Evolutionary conservation across 1,140 invertebrate species (phyloP), one percentile per base, ranked within the genome.

Genomic region (Drosophila subobscura): DNA sequence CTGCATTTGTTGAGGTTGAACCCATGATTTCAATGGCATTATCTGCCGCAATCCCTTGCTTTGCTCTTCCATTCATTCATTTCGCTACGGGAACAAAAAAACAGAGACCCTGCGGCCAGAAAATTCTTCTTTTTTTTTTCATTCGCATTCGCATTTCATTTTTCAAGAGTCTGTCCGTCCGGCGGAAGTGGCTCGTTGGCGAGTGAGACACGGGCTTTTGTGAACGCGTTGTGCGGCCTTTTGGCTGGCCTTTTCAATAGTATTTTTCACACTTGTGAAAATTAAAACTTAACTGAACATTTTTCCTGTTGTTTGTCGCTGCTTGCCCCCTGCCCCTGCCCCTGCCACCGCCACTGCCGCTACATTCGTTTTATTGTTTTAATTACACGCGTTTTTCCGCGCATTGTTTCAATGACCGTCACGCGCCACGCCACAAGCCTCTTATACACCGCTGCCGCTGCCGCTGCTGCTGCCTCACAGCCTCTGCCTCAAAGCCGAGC

Each of bases 221-320:
- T 37, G 4, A 57, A 33, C 33, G 29, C 29, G 8, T 10, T 52
- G 66, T 45, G 64, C 10, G 67, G 52, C 52, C 33, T 37, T 37
- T 37, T 37, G 33, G 51, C 54, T 66, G 72, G 76, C 77, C 80
- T 76, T 84, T 84, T 80, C 80, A 84, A 86, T 77, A 86, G 80
- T 80, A 77, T 86, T 86, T 81, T 85, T 85, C 83, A 85, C 81
- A 86, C 81, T 85, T 85, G 77, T 85, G 81, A 78, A 81, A 86
- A 85, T 86, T 86, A 85, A 85, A 85, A 85, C 81, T 85, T 81
- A 85, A 85, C 81, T 81, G 77, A 76, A 86, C 80, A 80, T 73
- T 85, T 79, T 37, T 85, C 52, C 51, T 78, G 29, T 49, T 71
- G 59, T 47, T 63, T 55, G 37, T 50, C 45, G 55, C 27, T 55